Evolutionary conservation across 2,888 invertebrate genomes (phyloP), one percentile per base, ranked within the genome.

Genomic region (Macropis europaea): DNA sequence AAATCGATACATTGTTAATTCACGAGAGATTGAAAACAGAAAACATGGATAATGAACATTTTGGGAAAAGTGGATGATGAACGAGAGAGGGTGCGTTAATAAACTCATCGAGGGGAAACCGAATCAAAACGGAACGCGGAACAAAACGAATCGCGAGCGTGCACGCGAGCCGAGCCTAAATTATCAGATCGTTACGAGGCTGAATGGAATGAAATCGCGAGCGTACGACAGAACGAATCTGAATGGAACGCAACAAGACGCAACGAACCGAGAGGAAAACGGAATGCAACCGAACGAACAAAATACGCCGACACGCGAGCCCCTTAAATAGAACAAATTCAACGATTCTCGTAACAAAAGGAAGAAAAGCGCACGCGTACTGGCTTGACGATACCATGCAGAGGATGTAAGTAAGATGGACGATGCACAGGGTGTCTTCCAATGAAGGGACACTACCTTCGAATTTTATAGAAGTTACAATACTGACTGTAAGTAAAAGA

Each of bases 201-300:
- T 54, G 47, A 67, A 56, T 48, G 54, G 32, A 34, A n/a, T 47
- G 40, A 26, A 62, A 30, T 32, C 1, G 13, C 54, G 54, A 53
- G 66, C 45, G 67, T 64, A 60, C 67, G 47, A 67, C 67, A 40
- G 45, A 22, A 48, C 47, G 28, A 40, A 68, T 68, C 47, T 57
- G 50, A 69, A 69, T 69, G 68, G 68, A 32, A 60, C 42, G 63
- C 28, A 52, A 50, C 61, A 40, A 66, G 66, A 66, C 50, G 42
- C 22, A 61, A 45, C 52, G 62, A 28, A 26, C 19, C 13, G 43
- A n/a, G 43, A 4, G 32, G 17, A 30, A n/a, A 62, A 52, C 28
- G 52, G 52, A 52, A 62, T 45, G 60, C 36, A 9, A 13, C 22
- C 11, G 22, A 36, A 52, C 36, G 15, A 34, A 13, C 30, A 36